phyloP scores from a whole-genome alignment of 2,113 vertebrate genomes.

The Colaptes auratus region DNA sequence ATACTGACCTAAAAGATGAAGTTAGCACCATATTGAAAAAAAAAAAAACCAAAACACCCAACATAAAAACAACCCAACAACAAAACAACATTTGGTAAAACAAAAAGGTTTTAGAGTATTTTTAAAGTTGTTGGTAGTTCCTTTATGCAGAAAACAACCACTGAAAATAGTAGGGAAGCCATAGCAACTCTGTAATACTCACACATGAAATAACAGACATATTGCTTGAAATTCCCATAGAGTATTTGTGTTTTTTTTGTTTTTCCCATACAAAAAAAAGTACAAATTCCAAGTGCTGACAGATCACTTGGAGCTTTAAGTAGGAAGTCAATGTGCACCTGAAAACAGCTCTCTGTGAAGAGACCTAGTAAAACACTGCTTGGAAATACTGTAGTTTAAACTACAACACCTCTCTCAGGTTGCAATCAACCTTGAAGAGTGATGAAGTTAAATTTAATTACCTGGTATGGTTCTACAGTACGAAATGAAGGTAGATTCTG shows the following conservation, averaged over 20 bases:
- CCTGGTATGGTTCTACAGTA: constrained; percentile 83
- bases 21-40: constrained; percentile 79
- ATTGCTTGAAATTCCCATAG: constrained; percentile 81
- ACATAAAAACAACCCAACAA: no score
- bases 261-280: constrained; percentile 75
- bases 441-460: constrained; percentile 69
- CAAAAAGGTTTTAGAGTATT: constrained; percentile 62
- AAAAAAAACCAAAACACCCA: constrained; percentile 9
- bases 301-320: constrained; percentile 74
- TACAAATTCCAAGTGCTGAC: constrained; percentile 82
- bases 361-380: constrained; percentile 73
- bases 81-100: constrained; percentile 50
- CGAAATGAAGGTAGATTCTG: constrained; percentile 83
- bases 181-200: constrained; percentile 71
- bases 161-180: constrained; percentile 68
- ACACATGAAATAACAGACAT: constrained; percentile 76
- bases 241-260: constrained; percentile 47
- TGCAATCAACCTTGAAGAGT: constrained; percentile 46
- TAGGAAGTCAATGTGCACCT: constrained; percentile 82
- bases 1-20: constrained; percentile 77
- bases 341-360: constrained; percentile 75
- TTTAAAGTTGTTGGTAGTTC: constrained; percentile 69
- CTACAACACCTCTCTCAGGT: constrained; percentile 58
- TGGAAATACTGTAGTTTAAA: constrained; percentile 73
- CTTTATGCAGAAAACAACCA: constrained; percentile 70